A percentile compares a stretch with the other conserved stretches of the same genome.
Evolutionary conservation across 1,140 invertebrate species (phyloP).

Genomic region (Idris sp.): DNA sequence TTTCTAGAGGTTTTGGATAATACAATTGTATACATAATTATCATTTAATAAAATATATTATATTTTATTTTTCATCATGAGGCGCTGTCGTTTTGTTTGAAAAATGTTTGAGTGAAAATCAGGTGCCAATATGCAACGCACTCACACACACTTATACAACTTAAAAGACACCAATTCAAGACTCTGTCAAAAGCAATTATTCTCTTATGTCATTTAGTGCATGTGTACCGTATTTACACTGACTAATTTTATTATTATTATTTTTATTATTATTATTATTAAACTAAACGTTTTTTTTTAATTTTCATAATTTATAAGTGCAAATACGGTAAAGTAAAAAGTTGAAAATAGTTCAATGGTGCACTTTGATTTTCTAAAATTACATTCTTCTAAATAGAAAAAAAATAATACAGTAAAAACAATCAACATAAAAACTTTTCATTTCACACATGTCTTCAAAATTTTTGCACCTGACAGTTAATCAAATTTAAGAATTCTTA

Average conservation of each 20-base stretch:
- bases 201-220: slow-evolving; percentile 1
- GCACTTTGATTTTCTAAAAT: slow-evolving; percentile 57
- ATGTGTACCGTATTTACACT: slow-evolving; percentile 40
- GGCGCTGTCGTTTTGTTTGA: slow-evolving; percentile 7
- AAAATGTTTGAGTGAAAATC: slow-evolving; percentile 33
- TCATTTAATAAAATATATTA: too few relatives aligned
- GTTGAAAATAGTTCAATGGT: slow-evolving; percentile 41
- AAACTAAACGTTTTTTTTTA: too few relatives aligned
- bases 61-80: too few relatives aligned
- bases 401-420: slow-evolving; percentile 31
- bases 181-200: too few relatives aligned
- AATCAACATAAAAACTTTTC: slow-evolving; percentile 54
- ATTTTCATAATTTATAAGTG: slow-evolving; percentile 2
- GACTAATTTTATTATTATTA: background rate
- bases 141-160: slow-evolving; percentile 64
- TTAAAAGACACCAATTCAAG: slow-evolving; percentile 27
- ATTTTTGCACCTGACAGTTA: slow-evolving; percentile 44
- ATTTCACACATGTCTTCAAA: slow-evolving; percentile 43
- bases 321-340: slow-evolving; percentile 31
- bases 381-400: slow-evolving; percentile 22
- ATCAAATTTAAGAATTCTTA: background rate
- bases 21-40: slow-evolving; percentile 40
- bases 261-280: background rate
- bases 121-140: slow-evolving; percentile 64
- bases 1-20: slow-evolving; percentile 32